These are phyloP conservation scores for Sabellastarte sp. DNA, from an alignment of 2,888 invertebrate genomes.

Conservation along the genomic window DNA sequence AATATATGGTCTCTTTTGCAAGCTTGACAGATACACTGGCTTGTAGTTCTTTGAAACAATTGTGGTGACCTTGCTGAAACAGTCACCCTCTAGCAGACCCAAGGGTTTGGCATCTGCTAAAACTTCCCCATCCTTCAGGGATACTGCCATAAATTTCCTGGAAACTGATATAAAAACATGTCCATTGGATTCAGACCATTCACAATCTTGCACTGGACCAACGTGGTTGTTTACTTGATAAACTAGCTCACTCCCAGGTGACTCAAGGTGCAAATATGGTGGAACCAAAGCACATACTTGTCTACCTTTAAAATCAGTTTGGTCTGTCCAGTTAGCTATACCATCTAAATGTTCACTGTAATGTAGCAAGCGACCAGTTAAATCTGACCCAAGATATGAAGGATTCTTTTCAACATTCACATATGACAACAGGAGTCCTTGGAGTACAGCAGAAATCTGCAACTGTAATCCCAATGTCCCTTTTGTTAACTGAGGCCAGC, in stretches of 20 bases:
- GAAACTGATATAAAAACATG: neutral
- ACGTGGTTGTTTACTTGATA: neutral
- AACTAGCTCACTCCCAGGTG: neutral
- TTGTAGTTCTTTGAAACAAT: no score
- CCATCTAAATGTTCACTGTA: neutral
- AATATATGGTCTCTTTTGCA: no score
- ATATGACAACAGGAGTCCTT: no score
- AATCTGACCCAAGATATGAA: neutral
- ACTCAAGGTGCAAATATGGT: neutral
- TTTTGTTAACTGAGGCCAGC: no score
- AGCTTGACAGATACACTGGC: no score
- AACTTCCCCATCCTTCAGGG: neutral
- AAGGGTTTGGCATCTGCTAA: neutral
- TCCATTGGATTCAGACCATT: neutral
- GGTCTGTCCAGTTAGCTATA: neutral
- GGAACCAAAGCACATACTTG: neutral
- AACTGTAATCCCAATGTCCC: no score
- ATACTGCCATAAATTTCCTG: neutral
- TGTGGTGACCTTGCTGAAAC: no score
- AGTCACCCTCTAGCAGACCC: neutral
- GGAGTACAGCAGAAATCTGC: no score
- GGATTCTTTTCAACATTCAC: no score
- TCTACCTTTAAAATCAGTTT: neutral
- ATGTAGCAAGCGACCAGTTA: neutral
- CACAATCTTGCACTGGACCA: neutral